Evolutionary conservation across 2,888 invertebrate genomes (phyloP), one percentile per base, ranked within the genome.

Genomic region (Tetranychus truncatus): DNA sequence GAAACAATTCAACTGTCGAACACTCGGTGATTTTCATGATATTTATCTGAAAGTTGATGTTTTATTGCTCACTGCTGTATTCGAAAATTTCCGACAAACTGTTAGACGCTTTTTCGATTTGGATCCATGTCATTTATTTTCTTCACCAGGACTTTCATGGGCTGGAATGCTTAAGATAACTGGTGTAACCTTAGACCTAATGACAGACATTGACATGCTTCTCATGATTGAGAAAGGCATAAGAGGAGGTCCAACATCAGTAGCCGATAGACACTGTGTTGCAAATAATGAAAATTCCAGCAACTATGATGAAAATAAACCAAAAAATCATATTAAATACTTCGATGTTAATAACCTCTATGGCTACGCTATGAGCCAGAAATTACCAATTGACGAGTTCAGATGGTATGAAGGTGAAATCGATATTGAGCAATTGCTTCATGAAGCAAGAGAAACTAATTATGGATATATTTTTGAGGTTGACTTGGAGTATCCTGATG

Each of bases 341-440:
- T 21, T 74, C 1, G 45, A 71, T 46, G 65, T 6, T 76, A 67
- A 73, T 66, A 55, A 55, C 6, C 15, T 55, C 9, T 55, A 55
- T 55, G 55, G 55, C 2, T 55, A 55, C 0, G 55, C 76, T 6
- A 72, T 77, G 74, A 15, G 45, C 0, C 74, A 76, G 20, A 45
- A 21, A 18, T 20, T 78, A 9, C 76, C 78, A 11, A 65, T 45
- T 15, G 67, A 74, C 9, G 76, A 71, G 9, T 78, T 75, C 24
- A 34, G 67, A 69, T 77, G 74, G 75, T 34, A 15, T 77, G 18
- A 55, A 55, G 4, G 21, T 11, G 4, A 75, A 55, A 15, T 55
- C 6, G 55, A 55, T 7, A 15, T 55, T 9, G 11, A 55, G 7
- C 55, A 55, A 55, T 9, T 55, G 9, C 2, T 55, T 2, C 2